phyloP scores from a whole-genome alignment of 37 sponge, comb jelly and placozoan species.

The Dysidea cf. avara region DNA sequence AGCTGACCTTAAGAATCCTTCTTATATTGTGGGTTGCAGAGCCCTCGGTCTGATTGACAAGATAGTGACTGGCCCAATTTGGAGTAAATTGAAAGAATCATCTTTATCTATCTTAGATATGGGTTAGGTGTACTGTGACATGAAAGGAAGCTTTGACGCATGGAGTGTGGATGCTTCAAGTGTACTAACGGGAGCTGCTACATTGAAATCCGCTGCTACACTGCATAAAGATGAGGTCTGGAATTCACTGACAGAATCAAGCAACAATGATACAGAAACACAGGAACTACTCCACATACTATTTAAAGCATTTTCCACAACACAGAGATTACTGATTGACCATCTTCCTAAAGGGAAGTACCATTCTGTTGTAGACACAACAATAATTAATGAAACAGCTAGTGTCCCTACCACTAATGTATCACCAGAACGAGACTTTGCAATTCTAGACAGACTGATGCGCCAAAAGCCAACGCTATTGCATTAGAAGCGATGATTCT shows the following conservation, averaged over 20 bases:
- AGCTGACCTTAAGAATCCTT: constrained; percentile 12
- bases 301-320: not conserved
- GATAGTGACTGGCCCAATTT: constrained; percentile 42
- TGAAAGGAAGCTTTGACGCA: constrained; percentile 36
- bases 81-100: constrained; percentile 21
- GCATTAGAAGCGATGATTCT: constrained; percentile 1
- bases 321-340: constrained; percentile 15
- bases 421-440: constrained; percentile 18
- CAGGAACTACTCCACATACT: constrained; percentile 13
- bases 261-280: not conserved
- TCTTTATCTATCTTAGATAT: constrained; percentile 14
- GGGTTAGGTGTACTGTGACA: constrained; percentile 21
- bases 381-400: constrained; percentile 6
- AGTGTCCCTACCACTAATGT: constrained; percentile 25
- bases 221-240: no score
- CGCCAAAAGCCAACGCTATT: not conserved
- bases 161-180: constrained; percentile 25
- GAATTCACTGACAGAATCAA: no score
- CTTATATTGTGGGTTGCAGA: constrained; percentile 30
- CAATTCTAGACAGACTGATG: constrained; percentile 13
- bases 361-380: not conserved
- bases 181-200: constrained; percentile 1
- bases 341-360: constrained; percentile 9
- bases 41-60: constrained; percentile 48
- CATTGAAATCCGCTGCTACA: not conserved